phyloP scores from a whole-genome alignment of 2,888 invertebrate genomes.

The Spatulosminthurus flaviceps region DNA sequence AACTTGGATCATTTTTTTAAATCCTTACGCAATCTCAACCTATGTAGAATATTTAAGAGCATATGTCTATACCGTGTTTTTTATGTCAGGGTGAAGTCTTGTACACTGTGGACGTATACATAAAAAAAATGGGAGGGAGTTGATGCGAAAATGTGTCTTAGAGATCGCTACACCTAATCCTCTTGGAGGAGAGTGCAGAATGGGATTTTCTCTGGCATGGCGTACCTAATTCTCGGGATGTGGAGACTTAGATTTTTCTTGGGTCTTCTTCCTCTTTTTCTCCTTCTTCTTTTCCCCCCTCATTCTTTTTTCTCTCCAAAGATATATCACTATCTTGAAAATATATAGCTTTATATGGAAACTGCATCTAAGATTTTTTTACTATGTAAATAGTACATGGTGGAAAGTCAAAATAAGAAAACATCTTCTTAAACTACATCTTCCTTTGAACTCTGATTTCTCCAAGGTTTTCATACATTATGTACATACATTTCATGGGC shows the following conservation, averaged over 20 bases:
- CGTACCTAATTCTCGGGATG: conserved; percentile 50
- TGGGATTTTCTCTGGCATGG: conserved; percentile 49
- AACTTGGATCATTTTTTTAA: conserved; percentile 18
- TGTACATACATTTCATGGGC: no score
- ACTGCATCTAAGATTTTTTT: no score
- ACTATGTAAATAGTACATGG: no score
- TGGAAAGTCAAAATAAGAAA: no score
- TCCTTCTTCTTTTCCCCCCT: not conserved
- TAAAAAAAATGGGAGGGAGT: no score
- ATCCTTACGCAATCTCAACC: conserved; percentile 10
- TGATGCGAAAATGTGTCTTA: conserved; percentile 48
- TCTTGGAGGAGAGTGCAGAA: conserved; percentile 51
- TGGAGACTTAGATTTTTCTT: conserved; percentile 43
- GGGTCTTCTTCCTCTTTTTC: conserved; percentile 23
- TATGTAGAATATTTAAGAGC: no score
- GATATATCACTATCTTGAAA: not conserved
- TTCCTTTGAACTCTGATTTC: no score
- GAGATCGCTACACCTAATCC: conserved; percentile 51
- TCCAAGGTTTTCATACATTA: no score
- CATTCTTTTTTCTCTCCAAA: not conserved
- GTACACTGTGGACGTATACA: no score
- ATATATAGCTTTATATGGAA: no score
- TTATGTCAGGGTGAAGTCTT: no score
- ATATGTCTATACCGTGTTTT: no score
- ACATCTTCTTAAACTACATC: not conserved